Evolutionary conservation across 2,113 vertebrate species (phyloP).

Genomic region (Thalassoma bifasciatum): DNA sequence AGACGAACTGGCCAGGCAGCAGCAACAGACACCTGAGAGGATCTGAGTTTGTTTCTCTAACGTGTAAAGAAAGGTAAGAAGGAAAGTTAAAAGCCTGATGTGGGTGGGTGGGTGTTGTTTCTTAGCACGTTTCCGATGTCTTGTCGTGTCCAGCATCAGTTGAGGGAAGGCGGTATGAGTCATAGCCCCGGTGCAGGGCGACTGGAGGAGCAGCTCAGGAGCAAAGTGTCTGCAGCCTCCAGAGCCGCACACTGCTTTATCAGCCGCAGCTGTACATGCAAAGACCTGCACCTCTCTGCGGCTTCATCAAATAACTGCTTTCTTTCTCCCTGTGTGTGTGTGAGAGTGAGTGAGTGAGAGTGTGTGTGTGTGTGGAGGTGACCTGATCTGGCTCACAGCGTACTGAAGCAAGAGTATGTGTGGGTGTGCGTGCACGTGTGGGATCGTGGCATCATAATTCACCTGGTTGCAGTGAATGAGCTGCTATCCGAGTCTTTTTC

Average conservation of each 20-base stretch:
- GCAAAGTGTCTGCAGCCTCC: conserved; percentile 47
- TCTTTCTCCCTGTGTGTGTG: background rate
- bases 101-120: conserved; percentile 6
- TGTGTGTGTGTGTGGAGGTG: background rate
- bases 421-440: conserved; percentile 5
- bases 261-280: conserved; percentile 38
- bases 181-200: conserved; percentile 60
- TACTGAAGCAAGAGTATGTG: background rate
- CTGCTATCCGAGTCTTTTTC: background rate
- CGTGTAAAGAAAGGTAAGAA: conserved; percentile 59
- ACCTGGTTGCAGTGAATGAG: background rate
- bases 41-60: conserved; percentile 65
- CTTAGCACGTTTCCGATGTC: conserved; percentile 22
- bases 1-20: conserved; percentile 59
- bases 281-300: conserved; percentile 1
- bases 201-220: conserved; percentile 49
- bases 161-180: conserved; percentile 53
- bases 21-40: conserved; percentile 61
- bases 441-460: background rate
- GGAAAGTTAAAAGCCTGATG: background rate
- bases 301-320: conserved; percentile 2
- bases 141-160: conserved; percentile 32
- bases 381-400: background rate
- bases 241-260: conserved; percentile 1
- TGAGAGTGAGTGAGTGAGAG: background rate